Evolutionary conservation across 2,888 invertebrate genomes (phyloP), one percentile per base, ranked within the genome.

Genomic region (Parnassius apollo): DNA sequence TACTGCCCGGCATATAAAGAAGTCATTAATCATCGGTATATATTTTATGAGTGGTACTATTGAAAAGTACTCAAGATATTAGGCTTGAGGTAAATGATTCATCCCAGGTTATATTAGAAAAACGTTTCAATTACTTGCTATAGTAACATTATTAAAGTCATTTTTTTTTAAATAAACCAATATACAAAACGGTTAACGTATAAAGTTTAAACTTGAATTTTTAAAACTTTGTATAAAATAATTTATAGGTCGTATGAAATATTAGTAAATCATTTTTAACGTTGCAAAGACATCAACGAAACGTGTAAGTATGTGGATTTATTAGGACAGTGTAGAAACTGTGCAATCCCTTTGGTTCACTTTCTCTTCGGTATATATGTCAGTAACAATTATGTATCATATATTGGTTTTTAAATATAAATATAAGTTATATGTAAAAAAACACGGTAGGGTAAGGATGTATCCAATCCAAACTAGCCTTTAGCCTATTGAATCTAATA

Each of bases 331-430:
- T 59, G 49, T 55, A 48, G 35, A 11, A 18, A 61, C 52, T 57
- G 54, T 57, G 45, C 64, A 68, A 58, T 71, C 72, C 72, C 72
- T 66, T 66, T 71, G 71, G 71, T 69, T 71, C 66, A 71, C 74
- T 74, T 74, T 74, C 74, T 74, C 70, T 70, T 70, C 63, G 48
- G 48, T 48, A 48, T 35, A 55, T 59, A 68, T 65, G 66, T 69
- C 69, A 68, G 69, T 66, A 57, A 64, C 53, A 53, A 49, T 18
- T 18, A 18, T 58, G 25, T 49, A 55, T 50, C 46, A 12, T 57
- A 42, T 48, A 45, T 7, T 56, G 50, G 2, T 22, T 50, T 44
- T 22, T 61, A 11, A 18, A 42, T 18, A 46, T 46, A 46, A 46
- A 46, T 46, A 8, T 12, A 12, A 46, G 11, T 46, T 18, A 18